Conservation (phyloP, 1,140 invertebrate species). For the Chionoecetes opilio region DNA sequence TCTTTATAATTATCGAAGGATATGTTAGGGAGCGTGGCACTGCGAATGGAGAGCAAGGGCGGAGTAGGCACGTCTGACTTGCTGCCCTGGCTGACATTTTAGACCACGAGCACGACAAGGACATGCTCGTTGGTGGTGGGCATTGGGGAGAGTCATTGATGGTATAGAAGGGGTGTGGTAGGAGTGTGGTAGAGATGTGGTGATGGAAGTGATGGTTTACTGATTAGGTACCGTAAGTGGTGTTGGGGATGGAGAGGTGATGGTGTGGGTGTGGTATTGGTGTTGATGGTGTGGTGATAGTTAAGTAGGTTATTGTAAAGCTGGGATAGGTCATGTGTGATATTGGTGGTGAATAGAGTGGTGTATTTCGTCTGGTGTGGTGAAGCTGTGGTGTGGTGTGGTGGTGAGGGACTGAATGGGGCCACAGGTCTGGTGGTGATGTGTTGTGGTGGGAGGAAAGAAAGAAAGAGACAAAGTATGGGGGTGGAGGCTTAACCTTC, state of each 20-base stretch:
- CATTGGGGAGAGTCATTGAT: background rate
- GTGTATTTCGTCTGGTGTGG: background rate
- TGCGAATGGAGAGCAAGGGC: background rate
- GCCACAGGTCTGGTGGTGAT: too few species aligned
- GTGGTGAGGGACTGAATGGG: background rate
- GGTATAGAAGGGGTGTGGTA: background rate
- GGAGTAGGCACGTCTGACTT: background rate
- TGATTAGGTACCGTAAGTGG: too few species aligned
- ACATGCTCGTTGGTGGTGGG: background rate
- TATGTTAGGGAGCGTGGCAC: background rate
- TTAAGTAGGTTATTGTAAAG: too few species aligned
- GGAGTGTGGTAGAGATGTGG: background rate
- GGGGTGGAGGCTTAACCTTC: slow-evolving; percentile 1
- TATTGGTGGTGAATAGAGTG: too few species aligned
- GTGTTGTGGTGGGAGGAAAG: too few species aligned
- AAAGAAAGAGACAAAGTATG: background rate
- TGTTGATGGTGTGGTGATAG: too few species aligned
- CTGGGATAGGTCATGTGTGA: too few species aligned
- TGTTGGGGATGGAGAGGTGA: too few species aligned
- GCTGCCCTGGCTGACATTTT: background rate
- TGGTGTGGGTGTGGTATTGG: too few species aligned
- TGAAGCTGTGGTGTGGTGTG: background rate
- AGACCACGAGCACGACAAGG: background rate
- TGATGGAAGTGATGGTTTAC: background rate
- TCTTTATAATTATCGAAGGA: background rate